Evolutionary conservation across 2,113 vertebrate genomes (phyloP).

Genomic region (Pelvicachromis taeniatus): DNA sequence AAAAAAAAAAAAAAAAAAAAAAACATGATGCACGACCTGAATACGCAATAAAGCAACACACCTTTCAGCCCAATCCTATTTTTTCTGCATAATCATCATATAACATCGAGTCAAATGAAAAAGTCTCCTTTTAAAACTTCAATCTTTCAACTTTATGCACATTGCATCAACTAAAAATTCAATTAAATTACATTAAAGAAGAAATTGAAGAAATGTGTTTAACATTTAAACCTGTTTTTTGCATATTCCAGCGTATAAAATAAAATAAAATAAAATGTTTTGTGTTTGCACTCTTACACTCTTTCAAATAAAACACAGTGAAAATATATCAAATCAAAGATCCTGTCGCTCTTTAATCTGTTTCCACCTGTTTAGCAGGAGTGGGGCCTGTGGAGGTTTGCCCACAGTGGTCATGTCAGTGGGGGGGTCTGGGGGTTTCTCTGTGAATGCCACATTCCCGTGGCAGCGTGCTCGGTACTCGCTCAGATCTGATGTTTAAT

Average conservation of each 20-base stretch:
- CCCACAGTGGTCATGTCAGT: neutral
- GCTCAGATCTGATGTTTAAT: neutral
- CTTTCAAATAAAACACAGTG: neutral
- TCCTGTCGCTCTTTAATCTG: neutral
- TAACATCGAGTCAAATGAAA: neutral
- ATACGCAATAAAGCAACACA: neutral
- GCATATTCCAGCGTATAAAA: neutral
- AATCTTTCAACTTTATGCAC: neutral
- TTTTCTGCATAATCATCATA: neutral
- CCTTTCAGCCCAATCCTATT: neutral
- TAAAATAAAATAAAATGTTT: accelerated
- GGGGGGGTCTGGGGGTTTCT: neutral
- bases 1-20: too few species aligned
- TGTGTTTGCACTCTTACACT: neutral
- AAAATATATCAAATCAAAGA: neutral
- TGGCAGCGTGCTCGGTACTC: neutral
- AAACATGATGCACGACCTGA: neutral
- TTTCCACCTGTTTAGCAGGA: neutral
- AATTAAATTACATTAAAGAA: too few species aligned
- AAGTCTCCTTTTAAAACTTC: neutral
- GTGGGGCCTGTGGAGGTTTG: neutral
- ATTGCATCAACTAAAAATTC: too few species aligned
- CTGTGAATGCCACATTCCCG: neutral
- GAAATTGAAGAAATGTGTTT: neutral
- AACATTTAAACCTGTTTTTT: neutral